Base-by-base conservation (phyloP, 2,113 vertebrate genomes). In the Zeus faber region DNA sequence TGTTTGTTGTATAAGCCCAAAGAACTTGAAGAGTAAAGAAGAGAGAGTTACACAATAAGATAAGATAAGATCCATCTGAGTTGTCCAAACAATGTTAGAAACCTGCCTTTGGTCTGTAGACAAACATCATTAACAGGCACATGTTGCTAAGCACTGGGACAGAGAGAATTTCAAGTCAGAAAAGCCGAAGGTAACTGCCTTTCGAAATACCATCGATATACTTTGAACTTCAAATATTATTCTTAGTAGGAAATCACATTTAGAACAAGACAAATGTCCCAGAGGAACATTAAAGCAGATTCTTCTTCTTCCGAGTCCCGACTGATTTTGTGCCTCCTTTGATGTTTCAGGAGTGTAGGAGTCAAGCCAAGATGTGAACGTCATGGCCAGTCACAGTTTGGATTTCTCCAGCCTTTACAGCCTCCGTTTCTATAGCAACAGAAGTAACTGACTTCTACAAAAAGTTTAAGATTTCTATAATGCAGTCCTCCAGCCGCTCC, bases 331-430 rank as follows among this genome's bases (percentile, higher is more conserved):
- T 75, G 43, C 81, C 43, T 88, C 35, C 61, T 74, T 87, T 87
- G 51, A 77, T 85, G 74, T 90, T 90, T 59, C 85, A 91, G 89
- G 81, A 73, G 65, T 51, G 81, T 17, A 41, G 79, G 80, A 80
- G 47, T 62, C 49, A 62, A 62, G 75, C 74, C 81, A 89, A 68
- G 64, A 90, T 90, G 85, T 91, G 85, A 90, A 65, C 71, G 57
- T 75, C 72, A 76, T 68, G n/a, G 56, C 31, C 22, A 35, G 40
- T 76, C 74, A 70, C 52, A 54, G 61, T 74, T 79, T 70, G 78
- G 79, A 83, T 74, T 56, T 16, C 48, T 65, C 59, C 63, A 55
- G 44, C 60, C 46, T 72, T 48, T 67, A 62, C 70, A 72, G 53
- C 54, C 37, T 48, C 65, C 44, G 73, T 82, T 76, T 78, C 76